phyloP scores from a whole-genome alignment of 2,113 vertebrate genomes.

The Psophia crepitans region DNA sequence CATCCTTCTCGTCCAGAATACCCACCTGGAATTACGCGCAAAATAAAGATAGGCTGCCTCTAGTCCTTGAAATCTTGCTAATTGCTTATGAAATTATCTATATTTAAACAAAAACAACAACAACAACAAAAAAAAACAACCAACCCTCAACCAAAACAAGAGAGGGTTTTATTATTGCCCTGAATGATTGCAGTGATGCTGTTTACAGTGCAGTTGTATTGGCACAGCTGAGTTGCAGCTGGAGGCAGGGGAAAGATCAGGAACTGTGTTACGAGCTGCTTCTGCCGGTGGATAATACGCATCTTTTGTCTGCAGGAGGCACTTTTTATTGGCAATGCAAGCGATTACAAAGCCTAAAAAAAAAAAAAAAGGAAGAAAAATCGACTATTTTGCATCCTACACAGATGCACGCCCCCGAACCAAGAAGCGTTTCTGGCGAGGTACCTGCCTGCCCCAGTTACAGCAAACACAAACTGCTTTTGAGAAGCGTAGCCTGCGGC shows the following conservation, averaged over 20 bases:
- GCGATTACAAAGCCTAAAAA: background rate
- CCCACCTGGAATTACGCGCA: background rate
- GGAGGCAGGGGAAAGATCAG: background rate
- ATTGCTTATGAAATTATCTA: background rate
- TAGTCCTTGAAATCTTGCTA: background rate
- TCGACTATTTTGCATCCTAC: background rate
- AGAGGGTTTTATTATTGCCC: background rate
- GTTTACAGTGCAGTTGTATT: background rate
- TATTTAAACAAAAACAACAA: background rate
- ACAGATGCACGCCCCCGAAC: background rate
- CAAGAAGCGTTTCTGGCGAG: background rate
- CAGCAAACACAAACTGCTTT: background rate
- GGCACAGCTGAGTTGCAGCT: background rate
- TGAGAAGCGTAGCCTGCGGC: background rate
- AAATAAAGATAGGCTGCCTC: background rate
- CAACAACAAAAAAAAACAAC: too few relatives aligned
- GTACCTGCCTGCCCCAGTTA: background rate
- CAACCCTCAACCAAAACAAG: background rate
- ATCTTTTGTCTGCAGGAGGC: background rate
- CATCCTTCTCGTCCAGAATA: background rate
- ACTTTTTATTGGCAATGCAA: background rate
- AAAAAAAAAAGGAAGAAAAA: background rate
- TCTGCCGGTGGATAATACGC: accelerated
- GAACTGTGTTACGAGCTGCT: background rate
- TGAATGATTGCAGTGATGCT: background rate